Conservation (phyloP, 1,140 invertebrate species). For the Cotesia chilonis region DNA sequence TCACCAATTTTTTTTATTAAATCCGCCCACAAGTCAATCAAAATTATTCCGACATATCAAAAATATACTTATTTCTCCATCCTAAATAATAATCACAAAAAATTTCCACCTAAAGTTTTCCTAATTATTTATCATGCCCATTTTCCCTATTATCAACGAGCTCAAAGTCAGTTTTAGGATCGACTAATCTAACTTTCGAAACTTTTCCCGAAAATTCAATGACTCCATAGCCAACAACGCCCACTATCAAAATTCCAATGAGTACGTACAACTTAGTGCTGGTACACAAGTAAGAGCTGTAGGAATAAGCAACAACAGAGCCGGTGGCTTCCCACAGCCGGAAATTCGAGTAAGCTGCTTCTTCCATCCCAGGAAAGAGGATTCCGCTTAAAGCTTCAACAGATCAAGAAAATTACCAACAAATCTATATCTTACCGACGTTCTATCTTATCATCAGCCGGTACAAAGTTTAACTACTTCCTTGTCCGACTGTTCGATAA, state of each 20-base stretch:
- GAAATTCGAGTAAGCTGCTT: slow-evolving; percentile 93
- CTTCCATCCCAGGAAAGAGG: slow-evolving; percentile 84
- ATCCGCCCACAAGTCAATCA: too few relatives aligned
- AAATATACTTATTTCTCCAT: too few relatives aligned
- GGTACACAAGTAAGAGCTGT: slow-evolving; percentile 81
- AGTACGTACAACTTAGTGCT: slow-evolving; percentile 79
- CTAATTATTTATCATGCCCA: slow-evolving; percentile 17
- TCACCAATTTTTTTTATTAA: too few relatives aligned
- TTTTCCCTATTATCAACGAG: slow-evolving; percentile 46
- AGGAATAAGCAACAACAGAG: slow-evolving; percentile 84
- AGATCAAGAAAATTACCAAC: slow-evolving; percentile 20
- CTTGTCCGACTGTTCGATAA: too few relatives aligned
- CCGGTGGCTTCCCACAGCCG: slow-evolving; percentile 91
- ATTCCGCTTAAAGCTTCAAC: slow-evolving; percentile 86
- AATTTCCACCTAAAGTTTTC: neutral
- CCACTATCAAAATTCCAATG: slow-evolving; percentile 76
- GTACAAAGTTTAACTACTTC: too few relatives aligned
- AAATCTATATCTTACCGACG: too few relatives aligned
- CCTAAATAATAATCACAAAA: too few relatives aligned
- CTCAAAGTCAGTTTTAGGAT: slow-evolving; percentile 55
- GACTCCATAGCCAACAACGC: slow-evolving; percentile 75
- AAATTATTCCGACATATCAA: too few relatives aligned
- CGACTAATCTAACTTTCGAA: slow-evolving; percentile 30
- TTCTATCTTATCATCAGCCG: too few relatives aligned
- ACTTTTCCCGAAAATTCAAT: slow-evolving; percentile 50